phyloP scores from a whole-genome alignment of 2,797 vertebrate species.

The Phalanger gymnotis region DNA sequence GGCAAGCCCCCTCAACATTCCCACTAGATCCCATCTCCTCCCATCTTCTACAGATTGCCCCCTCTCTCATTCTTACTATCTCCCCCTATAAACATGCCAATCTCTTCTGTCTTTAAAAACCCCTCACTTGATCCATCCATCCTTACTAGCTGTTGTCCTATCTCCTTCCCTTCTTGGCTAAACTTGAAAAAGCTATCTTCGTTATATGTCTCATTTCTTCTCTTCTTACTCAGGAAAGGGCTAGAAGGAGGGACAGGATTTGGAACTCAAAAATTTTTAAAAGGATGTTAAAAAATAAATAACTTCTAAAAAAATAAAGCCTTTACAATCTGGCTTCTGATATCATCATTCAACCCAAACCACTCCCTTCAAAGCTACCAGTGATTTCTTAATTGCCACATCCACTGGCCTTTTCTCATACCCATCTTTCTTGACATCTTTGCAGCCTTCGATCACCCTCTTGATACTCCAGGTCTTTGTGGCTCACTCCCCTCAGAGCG shows the following conservation, averaged over 20 bases:
- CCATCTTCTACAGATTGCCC: too few species aligned
- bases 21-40: background rate
- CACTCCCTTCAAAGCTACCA: background rate
- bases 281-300: background rate
- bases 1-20: background rate
- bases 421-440: background rate
- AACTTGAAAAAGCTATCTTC: background rate
- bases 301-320: too few species aligned
- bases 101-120: background rate
- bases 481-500: background rate
- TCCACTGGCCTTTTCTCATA: background rate
- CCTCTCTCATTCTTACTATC: background rate
- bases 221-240: background rate
- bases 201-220: background rate
- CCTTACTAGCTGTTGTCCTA: background rate
- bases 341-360: background rate
- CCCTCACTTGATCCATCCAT: background rate
- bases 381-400: background rate
- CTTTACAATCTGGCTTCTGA: background rate
- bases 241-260: background rate
- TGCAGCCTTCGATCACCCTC: background rate
- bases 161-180: background rate
- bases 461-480: background rate
- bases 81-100: background rate
- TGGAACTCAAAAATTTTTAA: background rate